A percentile compares a stretch with the other conserved stretches of the same genome.
Conservation (phyloP, 2,888 invertebrate genomes). For the Platyscelio sp. region DNA sequence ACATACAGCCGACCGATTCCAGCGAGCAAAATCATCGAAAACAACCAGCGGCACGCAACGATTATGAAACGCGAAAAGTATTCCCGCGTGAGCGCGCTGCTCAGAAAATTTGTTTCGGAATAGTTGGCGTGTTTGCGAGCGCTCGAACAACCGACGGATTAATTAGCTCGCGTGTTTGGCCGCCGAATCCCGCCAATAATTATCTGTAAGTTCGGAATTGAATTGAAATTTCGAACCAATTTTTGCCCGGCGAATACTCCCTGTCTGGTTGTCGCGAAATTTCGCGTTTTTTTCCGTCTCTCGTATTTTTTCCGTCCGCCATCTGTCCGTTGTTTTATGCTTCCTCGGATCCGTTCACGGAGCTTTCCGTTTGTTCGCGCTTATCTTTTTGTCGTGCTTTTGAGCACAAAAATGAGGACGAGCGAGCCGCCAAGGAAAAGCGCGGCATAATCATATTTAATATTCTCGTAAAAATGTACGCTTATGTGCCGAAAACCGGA, state of each 20-base stretch:
- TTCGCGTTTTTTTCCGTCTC: neutral
- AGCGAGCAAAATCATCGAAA: constrained; percentile 23
- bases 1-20: too few species aligned
- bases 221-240: constrained; percentile 45
- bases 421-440: constrained; percentile 72
- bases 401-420: constrained; percentile 54
- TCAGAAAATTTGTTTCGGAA: constrained; percentile 39
- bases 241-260: too few species aligned
- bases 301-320: too few species aligned
- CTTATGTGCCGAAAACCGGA: constrained; percentile 72
- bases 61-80: constrained; percentile 32
- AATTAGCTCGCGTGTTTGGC: constrained; percentile 55
- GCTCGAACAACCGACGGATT: constrained; percentile 55
- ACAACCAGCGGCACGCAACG: constrained; percentile 19
- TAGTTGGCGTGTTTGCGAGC: constrained; percentile 50
- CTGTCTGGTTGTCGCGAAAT: too few species aligned
- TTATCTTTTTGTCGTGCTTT: constrained; percentile 49
- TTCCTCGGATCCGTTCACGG: constrained; percentile 15
- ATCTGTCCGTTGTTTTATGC: neutral
- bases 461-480: constrained; percentile 78
- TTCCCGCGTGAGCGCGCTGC: constrained; percentile 25
- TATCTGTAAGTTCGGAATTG: constrained; percentile 32
- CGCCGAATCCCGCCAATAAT: constrained; percentile 26
- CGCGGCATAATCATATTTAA: constrained; percentile 79
- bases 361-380: neutral